Percentiles rank a stretch among this genome's conserved stretches.
Conservation (phyloP, 2,888 invertebrate genomes). For the Drosophila flavopinicola region DNA sequence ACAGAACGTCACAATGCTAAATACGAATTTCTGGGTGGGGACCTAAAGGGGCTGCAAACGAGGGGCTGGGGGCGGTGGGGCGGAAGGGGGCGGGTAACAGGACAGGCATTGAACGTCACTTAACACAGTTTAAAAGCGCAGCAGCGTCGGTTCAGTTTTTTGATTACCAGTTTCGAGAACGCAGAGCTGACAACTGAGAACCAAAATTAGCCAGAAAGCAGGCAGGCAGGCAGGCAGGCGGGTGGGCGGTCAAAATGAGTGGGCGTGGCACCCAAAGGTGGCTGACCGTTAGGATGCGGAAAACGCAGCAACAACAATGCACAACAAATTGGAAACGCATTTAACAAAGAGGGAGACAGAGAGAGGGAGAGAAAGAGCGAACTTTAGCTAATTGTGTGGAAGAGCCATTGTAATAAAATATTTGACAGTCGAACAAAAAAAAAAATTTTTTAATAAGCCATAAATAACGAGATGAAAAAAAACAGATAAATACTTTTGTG, state of each 20-base stretch:
- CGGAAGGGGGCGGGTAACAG: neutral
- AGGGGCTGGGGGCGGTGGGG: neutral
- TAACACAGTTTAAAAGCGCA: constrained; percentile 55
- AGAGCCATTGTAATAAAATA: constrained; percentile 45
- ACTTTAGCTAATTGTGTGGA: constrained; percentile 13
- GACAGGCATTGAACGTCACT: constrained; percentile 19
- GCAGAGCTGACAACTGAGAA: too few species aligned
- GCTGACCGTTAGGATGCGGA: constrained; percentile 69
- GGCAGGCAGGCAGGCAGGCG: constrained; percentile 29
- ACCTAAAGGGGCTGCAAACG: too few species aligned
- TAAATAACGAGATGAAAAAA: constrained; percentile 57
- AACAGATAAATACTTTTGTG: constrained; percentile 42
- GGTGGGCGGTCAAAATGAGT: constrained; percentile 52
- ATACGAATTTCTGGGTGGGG: constrained; percentile 24
- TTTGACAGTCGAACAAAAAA: constrained; percentile 51
- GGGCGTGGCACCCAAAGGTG: constrained; percentile 59
- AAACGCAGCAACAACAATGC: constrained; percentile 42
- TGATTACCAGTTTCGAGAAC: too few species aligned
- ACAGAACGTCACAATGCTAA: constrained; percentile 57
- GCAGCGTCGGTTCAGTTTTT: too few species aligned
- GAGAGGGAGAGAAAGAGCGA: neutral
- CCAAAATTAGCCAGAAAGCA: constrained; percentile 38
- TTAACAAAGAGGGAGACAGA: constrained; percentile 28
- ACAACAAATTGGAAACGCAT: constrained; percentile 34
- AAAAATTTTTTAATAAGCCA: constrained; percentile 70